Evolutionary conservation across 2,797 vertebrate species (phyloP).

Genomic region (Betta splendens): DNA sequence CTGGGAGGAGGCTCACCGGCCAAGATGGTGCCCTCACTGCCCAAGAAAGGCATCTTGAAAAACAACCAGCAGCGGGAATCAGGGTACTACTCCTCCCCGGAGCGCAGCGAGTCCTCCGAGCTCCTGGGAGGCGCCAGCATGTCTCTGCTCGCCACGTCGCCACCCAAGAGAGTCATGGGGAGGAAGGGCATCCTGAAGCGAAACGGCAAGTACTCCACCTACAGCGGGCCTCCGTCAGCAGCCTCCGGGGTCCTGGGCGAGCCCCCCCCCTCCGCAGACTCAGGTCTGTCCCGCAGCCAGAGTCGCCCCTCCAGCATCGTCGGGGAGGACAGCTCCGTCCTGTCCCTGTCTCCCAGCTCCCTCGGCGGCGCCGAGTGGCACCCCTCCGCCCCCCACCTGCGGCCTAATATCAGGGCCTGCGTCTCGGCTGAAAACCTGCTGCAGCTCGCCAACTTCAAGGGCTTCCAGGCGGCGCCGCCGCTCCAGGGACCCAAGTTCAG

Average conservation of each 20-base stretch:
- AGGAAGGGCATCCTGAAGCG: constrained; percentile 97
- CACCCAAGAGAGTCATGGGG: constrained; percentile 83
- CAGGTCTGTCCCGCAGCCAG: constrained; percentile 92
- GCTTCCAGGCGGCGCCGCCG: constrained; percentile 87
- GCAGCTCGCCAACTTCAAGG: constrained; percentile 93
- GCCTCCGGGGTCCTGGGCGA: constrained; percentile 74
- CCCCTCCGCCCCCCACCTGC: constrained; percentile 81
- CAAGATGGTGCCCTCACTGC: constrained; percentile 87
- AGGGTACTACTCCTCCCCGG: constrained; percentile 98
- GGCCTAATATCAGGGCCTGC: constrained; percentile 91
- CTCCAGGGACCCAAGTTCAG: constrained; percentile 91
- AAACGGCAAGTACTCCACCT: constrained; percentile 93
- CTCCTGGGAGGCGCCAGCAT: constrained; percentile 83
- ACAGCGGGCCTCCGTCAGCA: constrained; percentile 72
- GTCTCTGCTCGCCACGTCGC: constrained; percentile 79
- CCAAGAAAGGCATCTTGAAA: constrained; percentile 98
- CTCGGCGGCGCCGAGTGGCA: constrained; percentile 91
- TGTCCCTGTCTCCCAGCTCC: constrained; percentile 88
- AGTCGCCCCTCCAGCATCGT: constrained; percentile 94
- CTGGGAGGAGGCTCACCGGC: constrained; percentile 78
- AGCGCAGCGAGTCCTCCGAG: constrained; percentile 96
- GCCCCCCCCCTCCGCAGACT: constrained; percentile 76
- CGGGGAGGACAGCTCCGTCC: constrained; percentile 87
- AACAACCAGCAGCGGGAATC: constrained; percentile 98
- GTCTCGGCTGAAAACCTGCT: constrained; percentile 96